phyloP scores from a whole-genome alignment of 2,888 invertebrate species.

The Pasiphila rectangulata region DNA sequence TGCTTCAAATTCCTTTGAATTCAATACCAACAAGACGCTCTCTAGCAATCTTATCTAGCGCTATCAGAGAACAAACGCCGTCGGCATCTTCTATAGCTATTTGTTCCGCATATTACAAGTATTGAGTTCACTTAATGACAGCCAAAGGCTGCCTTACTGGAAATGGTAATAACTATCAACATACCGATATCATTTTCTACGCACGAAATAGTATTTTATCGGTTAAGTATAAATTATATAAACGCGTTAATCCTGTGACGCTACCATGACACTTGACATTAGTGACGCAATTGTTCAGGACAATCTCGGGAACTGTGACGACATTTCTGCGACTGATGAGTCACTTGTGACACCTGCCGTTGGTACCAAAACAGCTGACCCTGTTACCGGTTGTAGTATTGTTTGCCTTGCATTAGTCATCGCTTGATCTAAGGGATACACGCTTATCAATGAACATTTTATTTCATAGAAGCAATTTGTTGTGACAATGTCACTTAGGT shows the following conservation, averaged over 20 bases:
- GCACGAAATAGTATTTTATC: constrained; percentile 32
- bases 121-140: constrained; percentile 21
- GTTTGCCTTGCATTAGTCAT: constrained; percentile 71
- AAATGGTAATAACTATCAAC: constrained; percentile 26
- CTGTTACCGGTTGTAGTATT: constrained; percentile 53
- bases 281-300: constrained; percentile 45
- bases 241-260: constrained; percentile 46
- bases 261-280: constrained; percentile 40
- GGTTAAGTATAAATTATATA: constrained; percentile 25
- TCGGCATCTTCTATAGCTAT: constrained; percentile 17
- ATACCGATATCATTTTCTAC: constrained; percentile 36
- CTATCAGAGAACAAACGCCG: constrained; percentile 22
- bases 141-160: constrained; percentile 10
- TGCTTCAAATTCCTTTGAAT: constrained; percentile 15
- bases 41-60: constrained; percentile 25
- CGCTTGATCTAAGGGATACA: constrained; percentile 48
- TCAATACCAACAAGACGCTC: constrained; percentile 14
- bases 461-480: constrained; percentile 42
- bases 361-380: constrained; percentile 51
- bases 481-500: constrained; percentile 21
- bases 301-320: constrained; percentile 66
- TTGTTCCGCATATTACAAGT: constrained; percentile 17
- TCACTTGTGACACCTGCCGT: constrained; percentile 38
- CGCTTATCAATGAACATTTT: constrained; percentile 57
- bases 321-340: constrained; percentile 62